A percentile compares a stretch with the other conserved stretches of the same genome.
phyloP scores from a whole-genome alignment of 53 echinoderm and acorn worm genomes.

The Echinometra lucunter region DNA sequence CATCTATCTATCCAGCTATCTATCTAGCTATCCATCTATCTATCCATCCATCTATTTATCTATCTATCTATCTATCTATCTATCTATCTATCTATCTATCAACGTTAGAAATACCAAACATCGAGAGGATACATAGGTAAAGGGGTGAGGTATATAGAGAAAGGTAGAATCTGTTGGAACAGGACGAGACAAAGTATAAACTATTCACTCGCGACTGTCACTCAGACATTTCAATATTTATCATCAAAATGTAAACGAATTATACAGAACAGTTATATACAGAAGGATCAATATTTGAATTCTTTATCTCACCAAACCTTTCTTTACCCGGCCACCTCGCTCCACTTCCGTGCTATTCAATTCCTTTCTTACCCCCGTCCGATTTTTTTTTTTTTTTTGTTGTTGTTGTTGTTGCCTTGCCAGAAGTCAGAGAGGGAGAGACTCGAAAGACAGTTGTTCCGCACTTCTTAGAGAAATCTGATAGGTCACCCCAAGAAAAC shows the following conservation, averaged over 20 bases:
- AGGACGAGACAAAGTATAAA: background rate
- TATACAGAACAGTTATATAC: background rate
- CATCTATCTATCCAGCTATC: too few relatives aligned
- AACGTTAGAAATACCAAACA: too few relatives aligned
- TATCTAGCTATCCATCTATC: too few relatives aligned
- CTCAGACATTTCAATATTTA: constrained; percentile 24
- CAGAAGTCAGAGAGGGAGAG: background rate
- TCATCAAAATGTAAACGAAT: background rate
- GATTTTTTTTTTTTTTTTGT: background rate
- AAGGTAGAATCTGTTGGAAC: too few relatives aligned
- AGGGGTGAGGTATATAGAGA: too few relatives aligned
- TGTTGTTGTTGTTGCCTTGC: background rate
- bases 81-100: too few relatives aligned
- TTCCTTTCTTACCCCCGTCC: background rate
- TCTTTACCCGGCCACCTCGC: background rate
- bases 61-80: too few relatives aligned
- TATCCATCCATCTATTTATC: too few relatives aligned
- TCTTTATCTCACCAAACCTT: background rate
- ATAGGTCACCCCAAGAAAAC: constrained; percentile 4
- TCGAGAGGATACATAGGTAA: too few relatives aligned
- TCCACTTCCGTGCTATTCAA: background rate
- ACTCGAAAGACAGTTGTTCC: constrained; percentile 10
- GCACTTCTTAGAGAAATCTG: background rate
- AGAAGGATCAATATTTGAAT: background rate
- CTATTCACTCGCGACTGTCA: background rate